Conservation (phyloP, 2,113 vertebrate genomes). For the Synchiropus splendidus region DNA sequence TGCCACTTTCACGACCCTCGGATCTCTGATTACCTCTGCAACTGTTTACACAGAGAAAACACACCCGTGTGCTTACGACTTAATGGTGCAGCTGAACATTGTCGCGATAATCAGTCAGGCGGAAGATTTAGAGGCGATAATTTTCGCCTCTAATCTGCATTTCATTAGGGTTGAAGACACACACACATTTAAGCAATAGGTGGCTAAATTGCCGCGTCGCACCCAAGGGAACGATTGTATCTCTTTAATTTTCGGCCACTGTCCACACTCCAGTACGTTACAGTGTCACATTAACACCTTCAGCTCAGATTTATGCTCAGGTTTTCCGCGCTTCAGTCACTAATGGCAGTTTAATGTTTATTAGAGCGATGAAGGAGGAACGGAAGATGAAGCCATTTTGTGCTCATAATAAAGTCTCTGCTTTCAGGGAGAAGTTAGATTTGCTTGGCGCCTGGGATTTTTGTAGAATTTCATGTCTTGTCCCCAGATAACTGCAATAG, state of each 20-base stretch:
- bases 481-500: constrained; percentile 31
- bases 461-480: constrained; percentile 34
- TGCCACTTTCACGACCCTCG: too few relatives aligned
- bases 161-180: constrained; percentile 19
- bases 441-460: constrained; percentile 20
- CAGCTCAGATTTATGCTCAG: constrained; percentile 19
- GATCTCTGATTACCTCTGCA: constrained; percentile 12
- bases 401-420: too few relatives aligned
- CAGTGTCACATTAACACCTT: constrained; percentile 21
- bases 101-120: constrained; percentile 19
- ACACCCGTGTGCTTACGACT: constrained; percentile 12
- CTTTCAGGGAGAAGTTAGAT: background rate
- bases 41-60: constrained; percentile 35
- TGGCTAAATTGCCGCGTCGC: constrained; percentile 3
- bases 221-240: constrained; percentile 22
- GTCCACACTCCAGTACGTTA: constrained; percentile 11
- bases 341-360: constrained; percentile 10
- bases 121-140: constrained; percentile 32
- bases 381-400: constrained; percentile 1
- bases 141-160: constrained; percentile 30
- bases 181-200: constrained; percentile 16
- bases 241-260: constrained; percentile 18
- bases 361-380: constrained; percentile 2
- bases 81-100: constrained; percentile 12
- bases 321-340: too few relatives aligned